phyloP scores from a whole-genome alignment of 2,797 vertebrate genomes.

The Pteropus rufus region DNA sequence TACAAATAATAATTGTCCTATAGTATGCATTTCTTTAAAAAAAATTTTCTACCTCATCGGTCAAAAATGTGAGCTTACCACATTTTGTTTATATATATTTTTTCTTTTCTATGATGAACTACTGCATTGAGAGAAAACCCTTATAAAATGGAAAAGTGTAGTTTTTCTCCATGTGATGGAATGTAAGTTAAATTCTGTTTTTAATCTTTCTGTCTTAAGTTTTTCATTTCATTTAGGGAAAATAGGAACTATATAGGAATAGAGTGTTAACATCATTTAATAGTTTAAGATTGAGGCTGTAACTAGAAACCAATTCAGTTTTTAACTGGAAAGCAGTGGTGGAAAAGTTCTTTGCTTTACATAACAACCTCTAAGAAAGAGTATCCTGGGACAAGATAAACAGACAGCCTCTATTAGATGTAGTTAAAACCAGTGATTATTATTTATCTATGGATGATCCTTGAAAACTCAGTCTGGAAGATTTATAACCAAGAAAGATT shows the following conservation, averaged over 20 bases:
- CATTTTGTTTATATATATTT: not conserved
- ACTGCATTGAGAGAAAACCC: not conserved
- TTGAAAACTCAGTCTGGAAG: slow-evolving; percentile 9
- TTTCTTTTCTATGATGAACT: slow-evolving; percentile 16
- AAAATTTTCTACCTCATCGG: not conserved
- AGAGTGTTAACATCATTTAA: not conserved
- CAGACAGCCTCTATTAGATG: slow-evolving; percentile 24
- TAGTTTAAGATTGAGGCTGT: not conserved
- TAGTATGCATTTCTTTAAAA: not conserved
- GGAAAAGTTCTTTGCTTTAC: slow-evolving; percentile 26
- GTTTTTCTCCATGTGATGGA: slow-evolving; percentile 28
- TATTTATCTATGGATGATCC: slow-evolving; percentile 5
- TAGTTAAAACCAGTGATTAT: not conserved
- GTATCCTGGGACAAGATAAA: slow-evolving; percentile 22
- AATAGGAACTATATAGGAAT: slow-evolving; percentile 4
- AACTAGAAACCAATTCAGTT: not conserved
- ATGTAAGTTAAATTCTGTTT: slow-evolving; percentile 21
- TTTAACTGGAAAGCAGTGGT: slow-evolving; percentile 2
- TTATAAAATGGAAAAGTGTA: slow-evolving; percentile 25
- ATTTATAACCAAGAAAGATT: not conserved
- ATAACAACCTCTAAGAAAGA: not conserved
- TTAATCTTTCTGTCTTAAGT: not conserved
- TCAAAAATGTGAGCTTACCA: slow-evolving; percentile 31
- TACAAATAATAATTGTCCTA: slow-evolving; percentile 3
- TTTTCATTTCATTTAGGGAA: slow-evolving; percentile 14